Evolutionary conservation across 2,888 invertebrate genomes (phyloP), one percentile per base, ranked within the genome.

Genomic region (Agonopterix subpropinquella): DNA sequence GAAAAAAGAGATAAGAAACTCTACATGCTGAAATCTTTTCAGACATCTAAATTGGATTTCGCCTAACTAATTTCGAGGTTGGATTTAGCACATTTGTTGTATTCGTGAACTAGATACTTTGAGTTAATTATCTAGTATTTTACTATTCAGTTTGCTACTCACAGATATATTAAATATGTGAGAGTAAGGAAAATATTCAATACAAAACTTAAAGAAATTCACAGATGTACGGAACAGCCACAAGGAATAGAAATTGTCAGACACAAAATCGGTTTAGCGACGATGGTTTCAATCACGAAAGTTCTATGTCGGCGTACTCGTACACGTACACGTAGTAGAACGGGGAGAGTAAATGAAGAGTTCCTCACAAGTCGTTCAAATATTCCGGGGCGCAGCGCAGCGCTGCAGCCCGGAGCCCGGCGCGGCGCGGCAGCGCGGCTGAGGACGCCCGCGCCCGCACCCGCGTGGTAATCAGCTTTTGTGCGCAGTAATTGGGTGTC

Each of bases 401-500:
- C 53, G 61, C 56, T 53, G 54, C 39, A 39, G 53, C 53, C 59
- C 56, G 53, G 54, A 9, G n/a, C 53, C 52, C 57, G 61, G 8
- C 39, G 4, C n/a, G 63, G 55, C 59, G 53, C 58, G 60, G 52
- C 58, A 52, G 55, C 59, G 52, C 59, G 62, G 51, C 59, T 50
- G 56, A 58, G 64, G 56, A 63, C 70, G 69, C 76, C 76, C 74
- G 73, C 70, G 69, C 76, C 76, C 74, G 73, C 79, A 75, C 77
- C 71, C 77, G 73, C 73, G 74, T 75, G 71, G 78, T 88, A 87
- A 87, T 87, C 87, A 87, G 86, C 88, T 87, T 86, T 87, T 87
- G 85, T 88, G 84, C 76, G 73, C 80, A 72, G 83, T 87, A 87
- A 87, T 87, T 87, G 86, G 86, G 84, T 86, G 86, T 85, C 85